These are phyloP conservation scores for Rotaria sp. DNA, from an alignment of 2,888 invertebrate species.

Conservation along the genomic window DNA sequence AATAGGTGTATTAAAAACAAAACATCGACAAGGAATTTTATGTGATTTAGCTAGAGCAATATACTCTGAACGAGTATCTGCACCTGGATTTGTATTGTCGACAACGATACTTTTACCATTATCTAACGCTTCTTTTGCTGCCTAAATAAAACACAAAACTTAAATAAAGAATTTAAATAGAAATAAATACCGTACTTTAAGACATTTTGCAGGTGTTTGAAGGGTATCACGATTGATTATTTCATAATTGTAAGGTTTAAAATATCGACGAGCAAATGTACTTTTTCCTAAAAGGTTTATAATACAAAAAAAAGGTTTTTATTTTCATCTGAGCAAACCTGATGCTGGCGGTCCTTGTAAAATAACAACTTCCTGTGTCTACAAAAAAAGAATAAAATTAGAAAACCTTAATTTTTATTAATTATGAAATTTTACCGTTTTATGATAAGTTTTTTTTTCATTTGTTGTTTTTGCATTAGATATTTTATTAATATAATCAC, in stretches of 20 bases:
- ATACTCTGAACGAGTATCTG: constrained; percentile 45
- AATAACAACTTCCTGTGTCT: constrained; percentile 48
- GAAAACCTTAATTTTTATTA: not conserved
- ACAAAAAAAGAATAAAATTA: constrained; percentile 32
- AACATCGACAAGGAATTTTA: constrained; percentile 46
- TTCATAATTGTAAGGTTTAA: constrained; percentile 49
- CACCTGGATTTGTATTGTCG: constrained; percentile 52
- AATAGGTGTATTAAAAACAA: constrained; percentile 47
- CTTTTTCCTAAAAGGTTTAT: constrained; percentile 45
- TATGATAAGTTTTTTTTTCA: constrained; percentile 30
- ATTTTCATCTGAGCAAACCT: constrained; percentile 33
- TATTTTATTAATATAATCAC: constrained; percentile 42
- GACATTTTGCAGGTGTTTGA: constrained; percentile 49
- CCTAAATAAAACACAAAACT: constrained; percentile 39
- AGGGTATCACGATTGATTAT: constrained; percentile 51
- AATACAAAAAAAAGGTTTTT: not conserved
- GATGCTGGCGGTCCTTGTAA: constrained; percentile 52
- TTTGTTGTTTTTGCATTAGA: not conserved
- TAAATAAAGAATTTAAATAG: not conserved
- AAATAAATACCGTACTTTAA: constrained; percentile 42
- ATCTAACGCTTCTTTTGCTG: constrained; percentile 43
- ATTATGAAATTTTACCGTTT: not conserved
- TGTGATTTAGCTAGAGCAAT: constrained; percentile 46
- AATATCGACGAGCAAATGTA: constrained; percentile 47
- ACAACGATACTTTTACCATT: constrained; percentile 50